Evolutionary conservation across 2,797 vertebrate species (phyloP).

Genomic region (Acanthornis magna): DNA sequence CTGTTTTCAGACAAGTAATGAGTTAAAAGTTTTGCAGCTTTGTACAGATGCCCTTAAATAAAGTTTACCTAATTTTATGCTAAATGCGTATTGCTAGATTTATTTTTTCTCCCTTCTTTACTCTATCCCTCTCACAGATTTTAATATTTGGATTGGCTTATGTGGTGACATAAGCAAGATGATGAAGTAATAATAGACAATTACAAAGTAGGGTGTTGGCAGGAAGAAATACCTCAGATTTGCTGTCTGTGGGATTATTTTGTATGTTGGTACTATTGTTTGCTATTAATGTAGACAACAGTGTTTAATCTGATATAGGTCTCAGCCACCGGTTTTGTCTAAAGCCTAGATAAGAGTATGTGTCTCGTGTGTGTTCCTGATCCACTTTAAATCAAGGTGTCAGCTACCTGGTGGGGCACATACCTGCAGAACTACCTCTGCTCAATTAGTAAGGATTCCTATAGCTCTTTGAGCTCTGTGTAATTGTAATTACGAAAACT

Average conservation of each 20-base stretch:
- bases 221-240: neutral
- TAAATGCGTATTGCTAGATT: neutral
- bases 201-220: neutral
- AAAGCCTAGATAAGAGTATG: neutral
- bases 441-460: neutral
- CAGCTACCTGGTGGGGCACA: neutral
- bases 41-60: neutral
- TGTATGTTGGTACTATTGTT: neutral
- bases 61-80: neutral
- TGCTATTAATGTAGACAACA: neutral
- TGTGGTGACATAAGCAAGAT: neutral
- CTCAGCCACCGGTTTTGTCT: neutral
- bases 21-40: neutral
- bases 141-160: neutral
- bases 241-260: neutral
- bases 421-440: neutral
- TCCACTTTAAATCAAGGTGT: neutral
- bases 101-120: neutral
- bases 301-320: neutral
- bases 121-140: neutral
- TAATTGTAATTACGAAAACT: neutral
- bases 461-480: neutral
- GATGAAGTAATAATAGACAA: neutral
- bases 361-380: neutral
- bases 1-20: neutral